Evolutionary conservation across 2,888 invertebrate species (phyloP).

Genomic region (Netelia melanura): DNA sequence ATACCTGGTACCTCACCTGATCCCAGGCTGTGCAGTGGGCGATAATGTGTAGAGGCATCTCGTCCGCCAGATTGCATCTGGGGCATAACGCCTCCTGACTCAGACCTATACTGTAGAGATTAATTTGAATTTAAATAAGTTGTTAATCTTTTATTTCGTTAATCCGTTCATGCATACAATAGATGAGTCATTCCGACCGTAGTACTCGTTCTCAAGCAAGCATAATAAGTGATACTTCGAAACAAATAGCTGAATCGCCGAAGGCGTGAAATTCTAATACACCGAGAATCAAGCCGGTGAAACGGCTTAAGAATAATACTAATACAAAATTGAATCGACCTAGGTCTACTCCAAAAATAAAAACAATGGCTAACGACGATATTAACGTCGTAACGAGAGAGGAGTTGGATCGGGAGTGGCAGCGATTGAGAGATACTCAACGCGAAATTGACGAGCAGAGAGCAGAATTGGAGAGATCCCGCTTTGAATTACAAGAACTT

Average conservation of each 20-base stretch:
- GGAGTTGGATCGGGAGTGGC: constrained; percentile 7
- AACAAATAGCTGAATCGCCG: not conserved
- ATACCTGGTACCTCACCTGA: too few species aligned
- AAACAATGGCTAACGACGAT: not conserved
- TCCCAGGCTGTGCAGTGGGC: too few species aligned
- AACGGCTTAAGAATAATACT: not conserved
- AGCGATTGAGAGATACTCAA: constrained; percentile 9
- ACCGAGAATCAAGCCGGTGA: not conserved
- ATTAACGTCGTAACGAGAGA: not conserved
- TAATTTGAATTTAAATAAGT: not conserved
- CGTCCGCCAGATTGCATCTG: too few species aligned
- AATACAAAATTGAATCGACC: not conserved
- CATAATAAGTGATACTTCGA: not conserved
- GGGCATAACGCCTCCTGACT: too few species aligned
- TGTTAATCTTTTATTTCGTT: not conserved
- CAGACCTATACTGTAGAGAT: too few species aligned
- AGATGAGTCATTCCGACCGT: not conserved
- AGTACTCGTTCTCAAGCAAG: not conserved
- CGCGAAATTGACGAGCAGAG: not conserved
- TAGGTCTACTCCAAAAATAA: not conserved
- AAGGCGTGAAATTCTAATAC: not conserved
- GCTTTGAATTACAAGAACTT: not conserved
- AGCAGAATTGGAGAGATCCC: constrained; percentile 1
- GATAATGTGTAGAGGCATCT: too few species aligned
- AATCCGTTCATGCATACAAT: constrained; percentile 2